Conservation (phyloP, 2,797 vertebrate genomes). For the Aeoliscus strigatus region DNA sequence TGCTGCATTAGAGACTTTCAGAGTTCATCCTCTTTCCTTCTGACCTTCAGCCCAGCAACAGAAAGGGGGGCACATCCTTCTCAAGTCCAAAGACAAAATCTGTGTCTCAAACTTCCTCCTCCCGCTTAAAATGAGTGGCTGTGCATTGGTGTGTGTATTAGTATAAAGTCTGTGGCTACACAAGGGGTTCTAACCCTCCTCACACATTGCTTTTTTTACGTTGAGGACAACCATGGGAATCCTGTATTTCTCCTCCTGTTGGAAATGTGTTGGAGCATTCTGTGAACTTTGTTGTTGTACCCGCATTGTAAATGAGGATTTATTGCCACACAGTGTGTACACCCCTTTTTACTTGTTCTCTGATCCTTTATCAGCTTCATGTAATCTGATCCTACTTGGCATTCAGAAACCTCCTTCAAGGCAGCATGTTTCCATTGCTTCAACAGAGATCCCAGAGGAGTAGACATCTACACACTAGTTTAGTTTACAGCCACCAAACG, state of each 20-base stretch:
- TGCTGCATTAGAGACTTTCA: slow-evolving; percentile 34
- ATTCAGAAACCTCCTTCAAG: slow-evolving; percentile 55
- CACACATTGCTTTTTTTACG: slow-evolving; percentile 6
- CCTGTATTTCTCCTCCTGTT: background rate
- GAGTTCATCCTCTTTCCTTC: slow-evolving; percentile 55
- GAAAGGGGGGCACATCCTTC: slow-evolving; percentile 3
- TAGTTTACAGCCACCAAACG: slow-evolving; percentile 28
- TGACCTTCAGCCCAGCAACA: slow-evolving; percentile 29
- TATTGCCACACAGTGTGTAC: slow-evolving; percentile 19
- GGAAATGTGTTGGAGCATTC: slow-evolving; percentile 2
- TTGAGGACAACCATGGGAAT: slow-evolving; percentile 5
- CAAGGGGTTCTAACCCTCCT: slow-evolving; percentile 2
- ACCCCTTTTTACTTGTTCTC: slow-evolving; percentile 23
- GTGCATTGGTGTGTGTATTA: background rate
- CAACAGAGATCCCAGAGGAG: slow-evolving; percentile 46
- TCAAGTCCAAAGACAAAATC: slow-evolving; percentile 5
- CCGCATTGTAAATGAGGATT: slow-evolving; percentile 14
- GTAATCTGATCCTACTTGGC: slow-evolving; percentile 54
- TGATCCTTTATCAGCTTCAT: slow-evolving; percentile 45
- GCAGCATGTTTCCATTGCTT: slow-evolving; percentile 62
- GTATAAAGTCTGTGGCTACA: background rate
- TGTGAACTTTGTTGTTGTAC: slow-evolving; percentile 28
- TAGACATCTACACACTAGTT: slow-evolving; percentile 40
- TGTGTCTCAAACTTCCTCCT: background rate
- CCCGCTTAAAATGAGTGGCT: background rate